Conservation (phyloP, 2,797 vertebrate genomes). For the Xenentodon cancila region DNA sequence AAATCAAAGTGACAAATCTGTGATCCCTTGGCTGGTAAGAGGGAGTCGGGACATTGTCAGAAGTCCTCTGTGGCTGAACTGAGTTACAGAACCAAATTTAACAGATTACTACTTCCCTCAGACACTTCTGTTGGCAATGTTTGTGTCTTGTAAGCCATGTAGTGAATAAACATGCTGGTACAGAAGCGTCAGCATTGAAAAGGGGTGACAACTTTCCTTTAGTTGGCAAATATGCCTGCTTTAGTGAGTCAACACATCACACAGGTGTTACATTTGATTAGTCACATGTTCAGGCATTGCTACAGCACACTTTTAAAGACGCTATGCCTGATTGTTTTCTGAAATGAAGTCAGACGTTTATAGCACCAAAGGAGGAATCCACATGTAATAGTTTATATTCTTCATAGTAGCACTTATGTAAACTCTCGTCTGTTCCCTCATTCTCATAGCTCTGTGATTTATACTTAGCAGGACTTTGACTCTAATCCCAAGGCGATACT, state of each 20-base stretch:
- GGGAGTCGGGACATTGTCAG: too few relatives aligned
- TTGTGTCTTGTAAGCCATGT: conserved; percentile 5
- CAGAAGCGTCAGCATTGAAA: conserved; percentile 32
- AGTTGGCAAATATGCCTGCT: conserved; percentile 24
- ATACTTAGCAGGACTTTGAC: conserved; percentile 77
- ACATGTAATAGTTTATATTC: conserved; percentile 32
- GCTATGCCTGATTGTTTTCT: not conserved
- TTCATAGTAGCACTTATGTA: conserved; percentile 29
- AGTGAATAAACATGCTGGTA: conserved; percentile 36
- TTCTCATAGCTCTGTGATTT: conserved; percentile 71
- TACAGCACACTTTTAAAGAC: not conserved
- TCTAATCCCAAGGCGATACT: conserved; percentile 76
- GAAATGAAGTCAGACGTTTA: not conserved
- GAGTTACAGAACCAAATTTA: conserved; percentile 51
- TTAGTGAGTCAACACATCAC: conserved; percentile 40
- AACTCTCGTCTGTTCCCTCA: conserved; percentile 51
- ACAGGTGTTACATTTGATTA: conserved; percentile 41
- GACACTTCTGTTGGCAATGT: conserved; percentile 5
- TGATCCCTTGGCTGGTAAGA: too few relatives aligned
- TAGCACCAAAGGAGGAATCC: not conserved
- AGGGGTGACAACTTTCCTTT: conserved; percentile 21
- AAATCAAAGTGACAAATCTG: too few relatives aligned
- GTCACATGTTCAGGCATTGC: conserved; percentile 7
- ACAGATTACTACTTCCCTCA: conserved; percentile 29
- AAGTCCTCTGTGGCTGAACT: too few relatives aligned